Conservation (phyloP, 2,797 vertebrate species). For the Pseudochaenichthys georgianus region DNA sequence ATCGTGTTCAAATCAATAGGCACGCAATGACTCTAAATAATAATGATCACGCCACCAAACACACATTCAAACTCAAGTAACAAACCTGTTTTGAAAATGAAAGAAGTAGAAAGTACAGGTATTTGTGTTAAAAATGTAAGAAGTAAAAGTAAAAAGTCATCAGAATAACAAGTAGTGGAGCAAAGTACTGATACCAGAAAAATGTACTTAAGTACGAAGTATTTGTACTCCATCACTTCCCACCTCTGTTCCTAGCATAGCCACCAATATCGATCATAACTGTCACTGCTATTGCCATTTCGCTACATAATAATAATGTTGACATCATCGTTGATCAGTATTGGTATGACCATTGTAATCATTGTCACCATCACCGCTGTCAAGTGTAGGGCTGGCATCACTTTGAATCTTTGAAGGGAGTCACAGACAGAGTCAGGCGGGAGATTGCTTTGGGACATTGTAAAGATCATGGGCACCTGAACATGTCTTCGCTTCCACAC, state of each 20-base stretch:
- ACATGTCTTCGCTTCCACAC: conserved; percentile 58
- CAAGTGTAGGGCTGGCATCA: conserved; percentile 33
- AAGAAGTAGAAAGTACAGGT: no score
- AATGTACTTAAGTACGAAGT: no score
- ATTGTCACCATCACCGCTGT: conserved; percentile 38
- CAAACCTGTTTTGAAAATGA: no score
- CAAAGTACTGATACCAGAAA: no score
- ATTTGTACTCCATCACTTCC: no score
- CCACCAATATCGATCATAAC: conserved; percentile 20
- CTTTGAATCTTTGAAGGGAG: conserved; percentile 63
- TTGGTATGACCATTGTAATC: conserved; percentile 27
- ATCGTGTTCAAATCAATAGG: no score
- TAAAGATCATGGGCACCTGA: conserved; percentile 73
- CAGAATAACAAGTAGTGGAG: no score
- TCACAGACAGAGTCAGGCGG: conserved; percentile 57
- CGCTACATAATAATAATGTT: conserved; percentile 8
- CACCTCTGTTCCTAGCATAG: not conserved
- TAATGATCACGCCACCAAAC: no score
- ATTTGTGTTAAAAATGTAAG: no score
- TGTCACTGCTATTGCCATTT: conserved; percentile 6
- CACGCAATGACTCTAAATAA: no score
- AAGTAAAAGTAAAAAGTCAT: no score
- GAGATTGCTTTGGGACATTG: conserved; percentile 70
- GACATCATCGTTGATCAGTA: conserved; percentile 43
- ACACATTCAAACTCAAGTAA: no score